Evolutionary conservation across 2,888 invertebrate genomes (phyloP).

Genomic region (Drosophila recens): DNA sequence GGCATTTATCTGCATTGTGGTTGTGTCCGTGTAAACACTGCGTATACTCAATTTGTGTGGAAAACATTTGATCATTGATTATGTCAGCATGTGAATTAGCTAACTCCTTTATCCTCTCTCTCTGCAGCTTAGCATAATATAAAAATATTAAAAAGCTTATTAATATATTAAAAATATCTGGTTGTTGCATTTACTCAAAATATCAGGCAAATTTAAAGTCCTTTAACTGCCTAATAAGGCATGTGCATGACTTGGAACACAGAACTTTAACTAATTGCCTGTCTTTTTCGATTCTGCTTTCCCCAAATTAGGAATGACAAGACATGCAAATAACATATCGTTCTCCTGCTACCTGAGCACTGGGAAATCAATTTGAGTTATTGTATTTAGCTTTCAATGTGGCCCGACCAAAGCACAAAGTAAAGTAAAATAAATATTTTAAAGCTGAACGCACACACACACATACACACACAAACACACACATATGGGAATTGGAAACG

Average conservation of each 20-base stretch:
- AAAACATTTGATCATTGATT: conserved; percentile 18
- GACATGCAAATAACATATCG: conserved; percentile 66
- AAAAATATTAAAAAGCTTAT: no score
- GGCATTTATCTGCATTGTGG: conserved; percentile 27
- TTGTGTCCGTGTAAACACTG: conserved; percentile 14
- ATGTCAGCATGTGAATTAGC: not conserved
- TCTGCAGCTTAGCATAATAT: not conserved
- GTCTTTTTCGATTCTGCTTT: not conserved
- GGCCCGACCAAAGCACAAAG: conserved; percentile 42
- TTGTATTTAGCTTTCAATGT: conserved; percentile 70
- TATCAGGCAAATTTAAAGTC: not conserved
- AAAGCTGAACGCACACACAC: conserved; percentile 55
- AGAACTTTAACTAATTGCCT: conserved; percentile 48
- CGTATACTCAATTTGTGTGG: conserved; percentile 48
- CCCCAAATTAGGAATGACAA: conserved; percentile 46
- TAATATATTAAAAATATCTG: not conserved
- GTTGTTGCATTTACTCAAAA: not conserved
- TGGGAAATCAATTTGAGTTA: conserved; percentile 80
- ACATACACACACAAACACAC: conserved; percentile 6
- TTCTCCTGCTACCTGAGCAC: conserved; percentile 25
- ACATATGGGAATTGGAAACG: conserved; percentile 17
- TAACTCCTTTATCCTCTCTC: not conserved
- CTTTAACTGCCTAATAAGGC: conserved; percentile 6
- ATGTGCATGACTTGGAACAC: no score
- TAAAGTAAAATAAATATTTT: conserved; percentile 75